Evolutionary conservation across 2,888 invertebrate genomes (phyloP).

Genomic region (Drosophila maculinotata): DNA sequence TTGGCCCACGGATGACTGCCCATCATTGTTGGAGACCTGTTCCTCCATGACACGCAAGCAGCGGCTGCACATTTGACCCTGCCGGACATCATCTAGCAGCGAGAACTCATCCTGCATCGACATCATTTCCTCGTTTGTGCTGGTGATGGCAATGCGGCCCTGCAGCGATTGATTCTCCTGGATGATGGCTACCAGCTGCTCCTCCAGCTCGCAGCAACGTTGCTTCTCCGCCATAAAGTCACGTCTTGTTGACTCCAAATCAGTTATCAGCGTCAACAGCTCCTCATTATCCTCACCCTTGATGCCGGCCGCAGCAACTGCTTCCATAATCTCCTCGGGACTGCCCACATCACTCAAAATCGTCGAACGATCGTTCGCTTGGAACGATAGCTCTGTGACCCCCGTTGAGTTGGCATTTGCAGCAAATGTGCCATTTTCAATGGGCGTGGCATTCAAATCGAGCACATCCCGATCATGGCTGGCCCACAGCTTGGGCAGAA

Average conservation of each 20-base stretch:
- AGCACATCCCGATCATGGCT: conserved; percentile 13
- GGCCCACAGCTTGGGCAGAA: conserved; percentile 27
- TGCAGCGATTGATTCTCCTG: conserved; percentile 85
- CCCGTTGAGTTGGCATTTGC: conserved; percentile 81
- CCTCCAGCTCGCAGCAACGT: conserved; percentile 90
- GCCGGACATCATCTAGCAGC: conserved; percentile 94
- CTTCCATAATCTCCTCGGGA: conserved; percentile 39
- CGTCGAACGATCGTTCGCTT: conserved; percentile 51
- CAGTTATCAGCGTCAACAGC: conserved; percentile 88
- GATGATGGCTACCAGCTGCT: conserved; percentile 88
- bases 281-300: conserved; percentile 83
- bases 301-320: conserved; percentile 42
- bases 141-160: conserved; percentile 82
- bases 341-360: conserved; percentile 54
- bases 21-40: conserved; percentile 85
- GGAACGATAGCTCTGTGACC: conserved; percentile 65
- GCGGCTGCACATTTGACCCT: conserved; percentile 93
- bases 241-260: conserved; percentile 89
- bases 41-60: conserved; percentile 89
- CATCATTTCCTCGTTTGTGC: conserved; percentile 91
- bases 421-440: conserved; percentile 40
- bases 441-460: conserved; percentile 39
- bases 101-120: conserved; percentile 91
- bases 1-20: conserved; percentile 87
- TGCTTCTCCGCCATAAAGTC: conserved; percentile 90